These are phyloP conservation scores for Cyphomyrus discorhynchus DNA, from an alignment of 2,113 vertebrate species.

Conservation along the genomic window DNA sequence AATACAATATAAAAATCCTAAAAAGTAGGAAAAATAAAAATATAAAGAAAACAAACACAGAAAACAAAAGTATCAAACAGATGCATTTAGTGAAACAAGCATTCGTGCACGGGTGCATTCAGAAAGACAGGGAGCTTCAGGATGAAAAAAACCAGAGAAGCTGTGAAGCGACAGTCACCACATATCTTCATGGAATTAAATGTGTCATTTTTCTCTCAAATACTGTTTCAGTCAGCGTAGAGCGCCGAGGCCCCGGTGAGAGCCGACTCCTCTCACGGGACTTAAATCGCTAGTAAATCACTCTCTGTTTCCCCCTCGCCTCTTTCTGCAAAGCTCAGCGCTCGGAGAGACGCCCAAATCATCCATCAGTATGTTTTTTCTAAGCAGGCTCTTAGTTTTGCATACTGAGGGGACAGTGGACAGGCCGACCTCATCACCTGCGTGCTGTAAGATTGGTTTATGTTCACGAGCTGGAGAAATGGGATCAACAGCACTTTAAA, in stretches of 20 bases:
- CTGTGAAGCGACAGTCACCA: slow-evolving; percentile 36
- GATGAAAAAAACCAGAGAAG: not conserved
- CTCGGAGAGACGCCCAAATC: slow-evolving; percentile 64
- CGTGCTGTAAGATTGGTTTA: slow-evolving; percentile 3
- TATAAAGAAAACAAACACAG: not conserved
- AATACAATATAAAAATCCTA: not conserved
- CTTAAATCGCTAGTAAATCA: slow-evolving; percentile 74
- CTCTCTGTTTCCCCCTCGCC: slow-evolving; percentile 58
- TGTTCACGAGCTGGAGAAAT: not conserved
- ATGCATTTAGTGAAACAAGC: not conserved
- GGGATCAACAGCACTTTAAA: not conserved
- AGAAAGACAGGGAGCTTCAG: not conserved
- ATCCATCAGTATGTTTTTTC: slow-evolving; percentile 52
- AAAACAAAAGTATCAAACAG: not conserved
- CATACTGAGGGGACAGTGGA: slow-evolving; percentile 26
- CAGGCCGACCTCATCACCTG: slow-evolving; percentile 32
- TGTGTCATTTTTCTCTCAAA: slow-evolving; percentile 61
- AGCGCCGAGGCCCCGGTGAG: slow-evolving; percentile 58
- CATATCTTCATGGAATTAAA: slow-evolving; percentile 64
- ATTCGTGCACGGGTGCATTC: not conserved
- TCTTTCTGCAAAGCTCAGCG: slow-evolving; percentile 67
- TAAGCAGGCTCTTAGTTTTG: not conserved
- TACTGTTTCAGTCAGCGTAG: slow-evolving; percentile 60
- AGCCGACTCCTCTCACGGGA: slow-evolving; percentile 68
- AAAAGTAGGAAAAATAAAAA: not conserved